Base-by-base conservation (phyloP, 1,140 invertebrate species). In the Helicoverpa armigera region DNA sequence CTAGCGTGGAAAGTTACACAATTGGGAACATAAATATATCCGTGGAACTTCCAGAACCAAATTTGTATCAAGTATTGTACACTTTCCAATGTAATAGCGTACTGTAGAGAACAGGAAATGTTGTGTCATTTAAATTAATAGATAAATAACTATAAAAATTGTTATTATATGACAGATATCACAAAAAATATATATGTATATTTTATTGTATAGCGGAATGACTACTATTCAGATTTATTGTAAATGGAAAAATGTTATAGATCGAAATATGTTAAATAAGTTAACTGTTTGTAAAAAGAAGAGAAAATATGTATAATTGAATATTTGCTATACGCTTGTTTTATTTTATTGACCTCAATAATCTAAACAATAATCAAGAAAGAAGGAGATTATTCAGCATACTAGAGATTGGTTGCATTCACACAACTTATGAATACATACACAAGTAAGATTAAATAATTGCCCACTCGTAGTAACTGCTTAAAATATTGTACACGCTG, bases 271-370 rank as follows among this genome's bases (percentile, higher is more conserved):
- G 92, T 94, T 93, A 92, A 90, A 87, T 94, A 93, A 93, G 92
- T 94, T 92, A 94, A 93, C 89, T 94, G 93, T 94, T 94, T 94
- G 93, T 94, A 94, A 94, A 94, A 93, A 92, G 88, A 93, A 92
- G 89, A 91, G 90, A 87, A 91, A 93, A 91, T 93, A 94, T 94
- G 93, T 94, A 92, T 94, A 93, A 94, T 84, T 94, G 92, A 94
- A 93, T 93, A 94, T 94, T 94, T 94, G 91, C 89, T 94, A 94
- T 50, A 29, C 82, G 12, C 80, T 89, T 86, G 92, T 94, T 94
- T 94, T 81, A 92, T 92, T 94, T 82, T 85, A 16, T 23, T 18
- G 11, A 16, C 65, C 61, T n/a, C n/a, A n/a, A n/a, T n/a, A n/a
- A n/a, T n/a, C n/a, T n/a, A n/a, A n/a, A n/a, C n/a, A n/a, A n/a